Evolutionary conservation across 2,797 vertebrate species (phyloP).

Genomic region (Paedocypris micromegethes): DNA sequence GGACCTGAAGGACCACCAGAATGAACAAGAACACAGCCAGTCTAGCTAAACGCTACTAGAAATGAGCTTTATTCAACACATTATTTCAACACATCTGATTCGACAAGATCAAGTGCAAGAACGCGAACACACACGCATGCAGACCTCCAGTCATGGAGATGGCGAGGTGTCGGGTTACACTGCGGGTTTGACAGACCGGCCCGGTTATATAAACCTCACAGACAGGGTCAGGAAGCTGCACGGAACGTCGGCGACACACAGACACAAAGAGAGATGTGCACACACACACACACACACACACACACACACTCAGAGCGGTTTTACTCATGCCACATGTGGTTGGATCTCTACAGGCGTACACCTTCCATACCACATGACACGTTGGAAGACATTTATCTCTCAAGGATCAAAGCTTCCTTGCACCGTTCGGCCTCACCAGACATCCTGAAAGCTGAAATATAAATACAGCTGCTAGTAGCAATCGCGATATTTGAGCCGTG

Average conservation of each 20-base stretch:
- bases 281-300: slow-evolving; percentile 13
- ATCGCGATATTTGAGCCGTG: no score
- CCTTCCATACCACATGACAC: background rate
- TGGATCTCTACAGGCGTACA: slow-evolving; percentile 15
- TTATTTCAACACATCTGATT: no score
- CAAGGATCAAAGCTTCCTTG: no score
- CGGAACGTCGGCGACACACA: slow-evolving; percentile 41
- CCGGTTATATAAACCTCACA: slow-evolving; percentile 60
- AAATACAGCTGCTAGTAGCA: no score
- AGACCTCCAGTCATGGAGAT: slow-evolving; percentile 35
- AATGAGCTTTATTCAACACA: no score
- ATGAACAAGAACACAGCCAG: background rate
- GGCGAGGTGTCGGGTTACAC: slow-evolving; percentile 66
- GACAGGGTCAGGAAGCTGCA: slow-evolving; percentile 60
- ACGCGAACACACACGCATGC: background rate
- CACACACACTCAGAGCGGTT: slow-evolving; percentile 1
- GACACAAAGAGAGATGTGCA: slow-evolving; percentile 28
- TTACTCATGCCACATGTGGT: slow-evolving; percentile 7
- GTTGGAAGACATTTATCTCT: background rate
- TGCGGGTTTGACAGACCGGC: slow-evolving; percentile 55
- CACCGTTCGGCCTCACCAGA: no score
- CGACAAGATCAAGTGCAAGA: no score
- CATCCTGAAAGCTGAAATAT: no score
- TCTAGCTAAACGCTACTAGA: slow-evolving; percentile 6
- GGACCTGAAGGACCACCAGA: slow-evolving; percentile 4